Evolutionary conservation across 2,797 vertebrate species (phyloP), one percentile per base, ranked within the genome.

Genomic region (Peromyscus aztecus): DNA sequence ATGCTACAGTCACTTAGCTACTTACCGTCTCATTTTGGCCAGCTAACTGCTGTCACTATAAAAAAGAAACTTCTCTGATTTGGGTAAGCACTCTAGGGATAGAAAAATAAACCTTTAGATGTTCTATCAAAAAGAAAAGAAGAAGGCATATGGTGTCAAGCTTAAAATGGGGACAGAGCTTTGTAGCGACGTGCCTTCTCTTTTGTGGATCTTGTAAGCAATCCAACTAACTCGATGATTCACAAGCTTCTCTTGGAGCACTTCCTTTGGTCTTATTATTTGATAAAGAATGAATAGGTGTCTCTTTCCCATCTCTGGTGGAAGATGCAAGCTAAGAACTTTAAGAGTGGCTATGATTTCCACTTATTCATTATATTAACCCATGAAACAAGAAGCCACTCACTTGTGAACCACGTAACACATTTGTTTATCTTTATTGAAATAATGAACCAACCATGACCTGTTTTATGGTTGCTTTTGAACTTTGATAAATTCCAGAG

Each of bases 181-280:
- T 49, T 67, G 14, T 1, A 13, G 7, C 27, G 3, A 16, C 14
- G 2, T 7, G 10, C 4, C 34, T 52, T 69, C 21, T 6, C 31
- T n/a, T 65, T 16, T 19, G 27, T 78, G 43, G 27, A 8, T 31
- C 59, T 40, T 63, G 24, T 63, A 31, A 31, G 8, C 27, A 63
- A 6, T 8, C 59, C 14, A 4, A 31, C 16, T 16, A 19, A 40
- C 31, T 24, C 21, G 27, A 7, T 23, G 34, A 24, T 67, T 49
- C 31, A 13, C 27, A 85, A 49, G 1, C 29, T 67, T 0, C 0
- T 67, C 3, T n/a, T n/a, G n/a, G n/a, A n/a, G n/a, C n/a, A n/a
- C n/a, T n/a, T n/a, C n/a, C 17, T 69, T 67, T 85, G 19, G 31
- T 52, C 11, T 67, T 14, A 43, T 29, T 81, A 69, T n/a, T 69